Base-by-base conservation (phyloP, 2,888 invertebrate species). In the Sinohyriopsis cumingii region DNA sequence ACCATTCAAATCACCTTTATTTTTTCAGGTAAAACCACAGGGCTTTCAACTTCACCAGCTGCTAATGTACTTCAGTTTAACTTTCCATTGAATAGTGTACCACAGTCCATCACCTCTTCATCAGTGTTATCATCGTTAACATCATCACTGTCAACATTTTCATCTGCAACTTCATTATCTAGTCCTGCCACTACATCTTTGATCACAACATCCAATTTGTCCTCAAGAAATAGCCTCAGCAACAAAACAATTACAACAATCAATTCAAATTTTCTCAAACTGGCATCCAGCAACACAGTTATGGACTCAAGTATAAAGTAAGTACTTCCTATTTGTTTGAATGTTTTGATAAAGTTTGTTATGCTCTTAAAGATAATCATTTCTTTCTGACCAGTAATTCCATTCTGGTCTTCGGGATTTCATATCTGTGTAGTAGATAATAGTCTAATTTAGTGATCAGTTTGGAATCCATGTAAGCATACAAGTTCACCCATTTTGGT, bases 31-130 rank as follows among this genome's bases (percentile, higher is more conserved):
- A 86, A 86, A 82, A 73, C 81, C 68, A 78, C 81, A 74, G 86
- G 86, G 68, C 84, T 88, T 77, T 87, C 88, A 79, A 88, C 88
- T 19, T 85, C 86, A 57, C 88, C 88, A 61, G 87, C 88, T 66
- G 88, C 86, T 66, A 86, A 84, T 69, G 84, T 89, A 20, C 80
- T 88, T 20, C 87, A 87, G 78, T 82, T 89, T 59, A 88, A 89
- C 78, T 88, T 84, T 78, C 88, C 88, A 56, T 72, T 87, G 59
- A 81, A 79, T 64, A 69, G 68, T 59, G 65, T 25, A 6, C n/a
- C 19, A 61, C 67, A 72, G 57, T 61, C 69, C 15, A 65, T 70
- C 25, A 59, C 70, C 33, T 45, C 70, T 55, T 67, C 78, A 57
- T 60, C 73, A 28, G 33, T 73, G 56, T 53, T 65, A 54, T 24